Conservation (phyloP, 2,113 vertebrate genomes). For the Lagopus leucura region DNA sequence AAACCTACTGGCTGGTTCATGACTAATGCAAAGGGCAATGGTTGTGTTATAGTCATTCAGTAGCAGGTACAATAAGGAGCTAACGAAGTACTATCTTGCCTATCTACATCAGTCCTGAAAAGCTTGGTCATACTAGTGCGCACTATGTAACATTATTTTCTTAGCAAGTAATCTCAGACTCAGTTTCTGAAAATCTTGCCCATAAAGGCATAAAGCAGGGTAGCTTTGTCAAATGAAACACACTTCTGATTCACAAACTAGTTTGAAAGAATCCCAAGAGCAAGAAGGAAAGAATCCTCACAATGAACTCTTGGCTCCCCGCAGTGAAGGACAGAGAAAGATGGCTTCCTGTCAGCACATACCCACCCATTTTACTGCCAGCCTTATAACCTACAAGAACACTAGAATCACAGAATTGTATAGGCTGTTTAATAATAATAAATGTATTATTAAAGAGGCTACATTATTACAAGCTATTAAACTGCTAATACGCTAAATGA, state of each 20-base stretch:
- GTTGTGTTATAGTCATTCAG: neutral
- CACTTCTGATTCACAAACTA: neutral
- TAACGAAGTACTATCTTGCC: neutral
- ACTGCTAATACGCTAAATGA: neutral
- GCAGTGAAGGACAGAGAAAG: neutral
- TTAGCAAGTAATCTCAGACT: neutral
- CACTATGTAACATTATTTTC: neutral
- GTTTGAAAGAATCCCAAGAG: neutral
- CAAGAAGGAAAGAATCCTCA: neutral
- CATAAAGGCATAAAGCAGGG: neutral
- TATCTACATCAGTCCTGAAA: neutral
- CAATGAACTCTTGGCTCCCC: fast-evolving
- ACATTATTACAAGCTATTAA: neutral
- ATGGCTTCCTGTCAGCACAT: neutral
- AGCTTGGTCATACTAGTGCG: neutral
- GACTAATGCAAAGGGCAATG: neutral
- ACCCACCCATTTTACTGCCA: neutral
- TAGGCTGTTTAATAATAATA: neutral
- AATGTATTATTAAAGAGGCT: neutral
- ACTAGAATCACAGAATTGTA: too few species aligned
- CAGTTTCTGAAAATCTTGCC: neutral
- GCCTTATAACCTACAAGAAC: neutral
- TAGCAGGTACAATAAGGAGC: neutral
- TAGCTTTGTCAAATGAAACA: fast-evolving
- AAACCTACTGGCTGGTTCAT: fast-evolving